A percentile compares a stretch with the other conserved stretches of the same genome.
These are phyloP conservation scores for Erithacus rubecula DNA, from an alignment of 2,797 vertebrate species.

Conservation along the genomic window DNA sequence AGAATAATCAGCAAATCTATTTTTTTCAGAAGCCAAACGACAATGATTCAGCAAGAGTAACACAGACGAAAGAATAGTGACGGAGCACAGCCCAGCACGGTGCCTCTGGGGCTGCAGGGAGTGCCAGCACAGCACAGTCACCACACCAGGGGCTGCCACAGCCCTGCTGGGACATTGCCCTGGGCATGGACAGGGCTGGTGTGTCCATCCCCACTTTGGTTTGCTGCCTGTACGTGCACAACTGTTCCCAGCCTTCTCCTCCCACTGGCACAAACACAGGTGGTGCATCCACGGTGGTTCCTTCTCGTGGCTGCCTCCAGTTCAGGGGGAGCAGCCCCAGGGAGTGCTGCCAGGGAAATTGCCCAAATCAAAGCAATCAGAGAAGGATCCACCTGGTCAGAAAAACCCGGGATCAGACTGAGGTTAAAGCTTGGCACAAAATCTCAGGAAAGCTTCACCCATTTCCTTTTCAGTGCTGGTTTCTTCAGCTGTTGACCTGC, in stretches of 20 bases:
- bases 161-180: neutral
- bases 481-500: neutral
- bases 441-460: neutral
- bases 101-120: neutral
- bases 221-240: neutral
- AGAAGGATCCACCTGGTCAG: neutral
- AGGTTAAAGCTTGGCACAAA: neutral
- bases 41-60: neutral
- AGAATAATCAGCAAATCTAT: neutral
- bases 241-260: neutral
- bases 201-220: rapidly evolving
- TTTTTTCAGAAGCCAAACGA: neutral
- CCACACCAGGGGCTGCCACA: neutral
- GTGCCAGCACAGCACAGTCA: neutral
- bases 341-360: neutral
- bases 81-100: neutral
- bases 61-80: neutral
- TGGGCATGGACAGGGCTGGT: rapidly evolving
- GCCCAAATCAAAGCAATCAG: neutral
- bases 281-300: neutral
- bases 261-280: neutral
- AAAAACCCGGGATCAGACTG: neutral
- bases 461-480: neutral
- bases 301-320: neutral
- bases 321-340: neutral